Conservation (phyloP, 2,797 vertebrate species). For the Halcyon smyrnensis region DNA sequence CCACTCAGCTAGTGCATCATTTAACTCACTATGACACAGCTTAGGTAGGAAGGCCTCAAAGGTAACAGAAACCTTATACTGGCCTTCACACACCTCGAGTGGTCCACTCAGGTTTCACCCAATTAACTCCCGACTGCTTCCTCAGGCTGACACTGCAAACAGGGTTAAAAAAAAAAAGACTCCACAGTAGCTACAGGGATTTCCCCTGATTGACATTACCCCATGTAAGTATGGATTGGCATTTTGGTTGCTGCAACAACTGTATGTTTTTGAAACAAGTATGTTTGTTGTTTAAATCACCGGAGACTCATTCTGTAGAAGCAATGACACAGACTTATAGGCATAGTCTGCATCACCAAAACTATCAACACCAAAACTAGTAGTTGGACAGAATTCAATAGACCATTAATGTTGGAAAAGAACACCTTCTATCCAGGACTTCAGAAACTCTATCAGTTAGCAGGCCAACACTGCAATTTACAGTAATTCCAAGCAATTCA, state of each 20-base stretch:
- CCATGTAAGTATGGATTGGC: not conserved
- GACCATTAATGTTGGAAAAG: not conserved
- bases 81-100: not conserved
- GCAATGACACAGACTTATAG: not conserved
- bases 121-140: not conserved
- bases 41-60: not conserved
- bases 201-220: not conserved
- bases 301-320: not conserved
- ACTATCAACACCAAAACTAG: not conserved
- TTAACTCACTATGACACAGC: not conserved
- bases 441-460: not conserved
- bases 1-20: not conserved
- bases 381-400: not conserved
- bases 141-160: not conserved
- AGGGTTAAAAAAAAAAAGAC: not conserved
- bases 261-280: not conserved
- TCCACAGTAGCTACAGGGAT: not conserved
- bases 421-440: not conserved
- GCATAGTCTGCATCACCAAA: not conserved
- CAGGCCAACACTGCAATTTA: conserved; percentile 24
- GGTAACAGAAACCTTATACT: not conserved
- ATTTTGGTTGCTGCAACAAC: not conserved
- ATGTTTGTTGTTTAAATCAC: not conserved
- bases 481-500: conserved; percentile 29
- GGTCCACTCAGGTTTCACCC: not conserved